Percentiles rank a stretch among this genome's conserved stretches.
These are phyloP conservation scores for Thunnus maccoyii DNA, from an alignment of 2,113 vertebrate species.

Conservation along the genomic window DNA sequence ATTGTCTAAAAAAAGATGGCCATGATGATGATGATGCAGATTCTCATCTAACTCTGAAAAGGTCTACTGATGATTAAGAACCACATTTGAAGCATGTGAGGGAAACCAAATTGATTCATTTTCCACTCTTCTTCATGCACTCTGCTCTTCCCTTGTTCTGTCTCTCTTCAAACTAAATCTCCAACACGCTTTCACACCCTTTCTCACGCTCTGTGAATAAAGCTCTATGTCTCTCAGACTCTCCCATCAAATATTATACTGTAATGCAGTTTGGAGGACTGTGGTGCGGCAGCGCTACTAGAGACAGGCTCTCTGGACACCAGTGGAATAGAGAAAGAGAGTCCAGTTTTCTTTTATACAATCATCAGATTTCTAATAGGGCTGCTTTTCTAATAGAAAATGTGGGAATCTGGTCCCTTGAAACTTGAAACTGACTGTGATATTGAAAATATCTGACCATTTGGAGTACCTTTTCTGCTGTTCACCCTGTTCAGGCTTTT, in stretches of 20 bases:
- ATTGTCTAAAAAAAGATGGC: constrained; percentile 2
- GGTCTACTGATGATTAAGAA: constrained; percentile 24
- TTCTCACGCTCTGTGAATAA: constrained; percentile 37
- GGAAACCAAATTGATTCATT: background rate
- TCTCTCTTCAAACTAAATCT: background rate
- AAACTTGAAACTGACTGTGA: background rate
- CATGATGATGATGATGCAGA: constrained; percentile 31
- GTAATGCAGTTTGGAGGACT: constrained; percentile 14
- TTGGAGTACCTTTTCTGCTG: background rate
- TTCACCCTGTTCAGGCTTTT: background rate
- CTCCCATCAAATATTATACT: constrained; percentile 14
- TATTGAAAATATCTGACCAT: background rate
- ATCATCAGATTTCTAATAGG: background rate
- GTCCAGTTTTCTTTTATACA: constrained; percentile 10
- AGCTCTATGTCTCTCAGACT: constrained; percentile 11
- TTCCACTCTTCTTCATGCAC: background rate
- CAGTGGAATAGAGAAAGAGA: constrained; percentile 23
- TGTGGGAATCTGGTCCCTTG: background rate
- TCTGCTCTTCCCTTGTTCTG: background rate
- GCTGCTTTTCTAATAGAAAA: background rate
- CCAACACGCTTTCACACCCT: constrained; percentile 1
- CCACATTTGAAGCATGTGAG: constrained; percentile 37
- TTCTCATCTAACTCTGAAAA: constrained; percentile 32
- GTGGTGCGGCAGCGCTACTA: background rate
- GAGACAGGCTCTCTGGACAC: constrained; percentile 23